Percentiles rank a stretch among this genome's conserved stretches.
Evolutionary conservation across 2,888 invertebrate species (phyloP).

Genomic region (Meteorus cinctellus): DNA sequence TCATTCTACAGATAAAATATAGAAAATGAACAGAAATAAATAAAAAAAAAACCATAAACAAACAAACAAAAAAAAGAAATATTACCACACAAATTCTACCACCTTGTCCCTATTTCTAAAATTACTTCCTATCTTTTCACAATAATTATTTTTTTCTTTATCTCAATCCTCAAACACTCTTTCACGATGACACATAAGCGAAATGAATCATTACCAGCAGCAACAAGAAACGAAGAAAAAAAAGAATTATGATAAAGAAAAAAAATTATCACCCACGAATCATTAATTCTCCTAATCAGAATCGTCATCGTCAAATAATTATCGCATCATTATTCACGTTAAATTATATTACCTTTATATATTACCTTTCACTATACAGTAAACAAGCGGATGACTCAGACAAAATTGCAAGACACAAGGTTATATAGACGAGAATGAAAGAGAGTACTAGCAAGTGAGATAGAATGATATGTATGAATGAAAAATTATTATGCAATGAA

Average conservation of each 20-base stretch:
- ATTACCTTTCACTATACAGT: conserved; percentile 1
- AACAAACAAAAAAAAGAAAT: background rate
- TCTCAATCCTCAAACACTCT: background rate
- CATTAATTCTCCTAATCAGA: background rate
- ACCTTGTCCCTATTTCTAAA: background rate
- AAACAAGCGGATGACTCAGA: conserved; percentile 29
- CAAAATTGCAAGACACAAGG: conserved; percentile 29
- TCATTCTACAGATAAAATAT: background rate
- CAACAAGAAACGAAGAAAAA: too few relatives aligned
- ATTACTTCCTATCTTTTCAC: background rate
- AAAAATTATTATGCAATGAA: conserved; percentile 52
- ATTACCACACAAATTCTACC: background rate
- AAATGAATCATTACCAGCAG: background rate
- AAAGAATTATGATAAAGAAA: too few relatives aligned
- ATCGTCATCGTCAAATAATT: conserved; percentile 23
- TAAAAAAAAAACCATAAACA: too few relatives aligned
- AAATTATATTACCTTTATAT: background rate
- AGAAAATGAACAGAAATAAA: background rate
- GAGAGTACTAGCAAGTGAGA: conserved; percentile 19
- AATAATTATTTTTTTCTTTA: background rate
- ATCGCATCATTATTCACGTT: background rate
- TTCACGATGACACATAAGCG: background rate
- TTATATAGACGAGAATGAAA: conserved; percentile 20
- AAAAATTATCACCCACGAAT: background rate
- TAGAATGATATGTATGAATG: conserved; percentile 49